Evolutionary conservation across 2,113 vertebrate species (phyloP).

Genomic region (Eonycteris spelaea): DNA sequence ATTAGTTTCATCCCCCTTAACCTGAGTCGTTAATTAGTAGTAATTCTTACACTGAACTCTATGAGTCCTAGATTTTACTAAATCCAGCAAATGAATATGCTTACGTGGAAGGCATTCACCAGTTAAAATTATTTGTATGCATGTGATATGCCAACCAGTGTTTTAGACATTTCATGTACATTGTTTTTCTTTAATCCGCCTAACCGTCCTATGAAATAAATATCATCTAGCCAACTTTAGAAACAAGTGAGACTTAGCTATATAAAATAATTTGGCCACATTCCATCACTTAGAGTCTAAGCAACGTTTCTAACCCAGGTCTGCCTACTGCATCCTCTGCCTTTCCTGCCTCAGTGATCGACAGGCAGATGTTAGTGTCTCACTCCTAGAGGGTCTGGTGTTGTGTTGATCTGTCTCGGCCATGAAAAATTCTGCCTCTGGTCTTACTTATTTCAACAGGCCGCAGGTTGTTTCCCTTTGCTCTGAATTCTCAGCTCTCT

Average conservation of each 20-base stretch:
- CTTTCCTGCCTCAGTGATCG: no score
- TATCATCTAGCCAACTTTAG: neutral
- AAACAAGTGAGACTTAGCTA: neutral
- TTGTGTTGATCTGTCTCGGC: no score
- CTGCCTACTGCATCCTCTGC: neutral
- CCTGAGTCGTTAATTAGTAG: neutral
- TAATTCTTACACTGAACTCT: neutral
- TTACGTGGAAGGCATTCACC: neutral
- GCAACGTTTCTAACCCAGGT: neutral
- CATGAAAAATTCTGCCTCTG: neutral
- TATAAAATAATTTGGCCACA: neutral
- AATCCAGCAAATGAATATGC: neutral
- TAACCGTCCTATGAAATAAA: neutral
- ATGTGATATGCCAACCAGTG: neutral
- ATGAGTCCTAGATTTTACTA: neutral
- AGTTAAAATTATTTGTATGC: neutral
- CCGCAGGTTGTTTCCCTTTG: neutral
- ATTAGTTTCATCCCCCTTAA: neutral
- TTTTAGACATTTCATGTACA: neutral
- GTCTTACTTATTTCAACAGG: neutral
- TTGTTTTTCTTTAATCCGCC: neutral
- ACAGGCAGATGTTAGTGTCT: neutral
- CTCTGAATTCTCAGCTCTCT: neutral
- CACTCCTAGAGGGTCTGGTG: rapidly evolving
- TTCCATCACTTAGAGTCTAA: neutral